phyloP scores from a whole-genome alignment of 1,140 invertebrate species.

The Chlorops oryzae region DNA sequence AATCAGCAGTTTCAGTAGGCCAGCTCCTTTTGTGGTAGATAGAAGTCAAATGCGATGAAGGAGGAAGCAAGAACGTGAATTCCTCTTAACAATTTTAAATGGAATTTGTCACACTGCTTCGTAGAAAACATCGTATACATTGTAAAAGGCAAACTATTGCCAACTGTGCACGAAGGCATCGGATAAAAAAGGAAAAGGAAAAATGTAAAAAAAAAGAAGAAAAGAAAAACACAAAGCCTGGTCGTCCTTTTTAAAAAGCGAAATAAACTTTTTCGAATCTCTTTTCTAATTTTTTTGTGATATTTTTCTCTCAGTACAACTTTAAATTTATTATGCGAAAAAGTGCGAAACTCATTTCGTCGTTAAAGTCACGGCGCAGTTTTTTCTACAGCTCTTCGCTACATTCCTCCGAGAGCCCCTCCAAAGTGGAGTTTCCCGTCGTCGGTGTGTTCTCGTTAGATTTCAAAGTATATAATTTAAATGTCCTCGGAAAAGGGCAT shows the following conservation, averaged over 20 bases:
- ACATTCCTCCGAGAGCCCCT: not conserved
- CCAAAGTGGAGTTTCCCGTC: not conserved
- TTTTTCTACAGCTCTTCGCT: not conserved
- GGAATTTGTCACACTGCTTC: conserved; percentile 42
- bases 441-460: conserved; percentile 17
- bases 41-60: no score
- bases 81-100: conserved; percentile 45
- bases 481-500: conserved; percentile 13
- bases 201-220: no score
- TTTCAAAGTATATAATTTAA: conserved; percentile 47
- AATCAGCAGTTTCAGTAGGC: no score
- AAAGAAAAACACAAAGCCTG: no score
- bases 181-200: no score
- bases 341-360: conserved; percentile 48
- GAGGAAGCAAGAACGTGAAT: no score
- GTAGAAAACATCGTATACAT: conserved; percentile 1
- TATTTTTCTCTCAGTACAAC: conserved; percentile 23
- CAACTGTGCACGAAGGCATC: no score
- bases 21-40: no score
- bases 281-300: conserved; percentile 9
- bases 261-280: not conserved
- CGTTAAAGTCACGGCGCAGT: conserved; percentile 16
- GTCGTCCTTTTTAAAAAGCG: not conserved
- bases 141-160: no score
- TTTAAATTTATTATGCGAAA: conserved; percentile 48